Evolutionary conservation across 2,888 invertebrate species (phyloP).

Genomic region (Anodontia alba): DNA sequence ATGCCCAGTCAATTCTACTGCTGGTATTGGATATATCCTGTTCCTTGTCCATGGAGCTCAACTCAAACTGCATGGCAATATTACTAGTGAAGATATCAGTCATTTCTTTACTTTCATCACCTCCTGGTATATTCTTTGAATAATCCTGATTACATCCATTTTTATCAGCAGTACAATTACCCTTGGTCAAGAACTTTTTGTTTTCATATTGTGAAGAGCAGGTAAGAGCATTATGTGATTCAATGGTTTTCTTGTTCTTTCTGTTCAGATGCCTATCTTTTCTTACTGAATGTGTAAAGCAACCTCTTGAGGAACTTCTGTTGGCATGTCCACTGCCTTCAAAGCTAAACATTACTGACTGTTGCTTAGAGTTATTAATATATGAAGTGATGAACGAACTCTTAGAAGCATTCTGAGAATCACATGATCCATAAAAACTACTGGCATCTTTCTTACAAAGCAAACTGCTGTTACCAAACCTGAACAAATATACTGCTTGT

Average conservation of each 20-base stretch:
- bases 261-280: too few relatives aligned
- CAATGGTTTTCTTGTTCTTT: too few relatives aligned
- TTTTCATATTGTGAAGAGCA: too few relatives aligned
- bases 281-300: not conserved
- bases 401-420: not conserved
- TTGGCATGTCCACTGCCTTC: not conserved
- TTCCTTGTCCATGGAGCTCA: not conserved
- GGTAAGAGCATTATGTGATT: too few relatives aligned
- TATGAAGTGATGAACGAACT: not conserved
- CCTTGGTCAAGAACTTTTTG: too few relatives aligned
- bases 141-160: too few relatives aligned
- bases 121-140: too few relatives aligned
- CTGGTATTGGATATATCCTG: slow-evolving; percentile 26
- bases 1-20: slow-evolving; percentile 36
- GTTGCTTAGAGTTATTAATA: slow-evolving; percentile 24
- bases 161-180: too few relatives aligned
- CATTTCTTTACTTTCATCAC: not conserved
- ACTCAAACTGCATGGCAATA: not conserved
- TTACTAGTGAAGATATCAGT: not conserved
- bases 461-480: not conserved
- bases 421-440: not conserved
- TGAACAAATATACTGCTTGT: slow-evolving; percentile 30
- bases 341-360: slow-evolving; percentile 42
- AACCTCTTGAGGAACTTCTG: not conserved
- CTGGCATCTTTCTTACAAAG: not conserved